phyloP scores from a whole-genome alignment of 2,797 vertebrate species.

The Artibeus lituratus region DNA sequence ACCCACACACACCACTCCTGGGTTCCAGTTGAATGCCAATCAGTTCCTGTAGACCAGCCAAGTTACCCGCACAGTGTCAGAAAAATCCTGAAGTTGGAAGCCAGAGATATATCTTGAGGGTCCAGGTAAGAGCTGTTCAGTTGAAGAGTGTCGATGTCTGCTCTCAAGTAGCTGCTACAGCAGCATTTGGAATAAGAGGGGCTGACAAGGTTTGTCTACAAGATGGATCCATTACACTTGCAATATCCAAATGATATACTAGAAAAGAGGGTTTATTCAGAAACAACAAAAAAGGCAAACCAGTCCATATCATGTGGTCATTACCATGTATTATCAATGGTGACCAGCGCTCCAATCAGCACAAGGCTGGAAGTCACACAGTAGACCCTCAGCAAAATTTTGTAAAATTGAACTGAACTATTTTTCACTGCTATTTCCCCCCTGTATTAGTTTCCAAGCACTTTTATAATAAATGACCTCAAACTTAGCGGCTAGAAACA shows the following conservation, averaged over 20 bases:
- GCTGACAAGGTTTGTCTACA: neutral
- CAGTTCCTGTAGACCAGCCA: neutral
- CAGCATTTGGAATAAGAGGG: neutral
- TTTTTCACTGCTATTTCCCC: neutral
- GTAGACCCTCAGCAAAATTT: neutral
- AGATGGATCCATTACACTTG: neutral
- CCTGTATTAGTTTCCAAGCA: neutral
- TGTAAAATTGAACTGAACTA: neutral
- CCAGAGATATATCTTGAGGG: neutral
- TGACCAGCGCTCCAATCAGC: neutral
- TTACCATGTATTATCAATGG: neutral
- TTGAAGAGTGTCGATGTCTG: neutral
- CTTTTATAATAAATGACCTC: neutral
- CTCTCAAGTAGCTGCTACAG: neutral
- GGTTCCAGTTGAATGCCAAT: neutral
- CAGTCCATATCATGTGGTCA: neutral
- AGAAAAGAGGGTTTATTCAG: neutral
- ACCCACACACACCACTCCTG: neutral
- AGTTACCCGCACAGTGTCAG: neutral
- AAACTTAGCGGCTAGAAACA: neutral
- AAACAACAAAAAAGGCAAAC: neutral
- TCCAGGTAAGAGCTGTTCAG: neutral
- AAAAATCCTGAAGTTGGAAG: neutral
- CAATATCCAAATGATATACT: neutral
- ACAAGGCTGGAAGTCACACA: neutral